Base-by-base conservation (phyloP, 2,113 vertebrate species). In the Noctilio leporinus region DNA sequence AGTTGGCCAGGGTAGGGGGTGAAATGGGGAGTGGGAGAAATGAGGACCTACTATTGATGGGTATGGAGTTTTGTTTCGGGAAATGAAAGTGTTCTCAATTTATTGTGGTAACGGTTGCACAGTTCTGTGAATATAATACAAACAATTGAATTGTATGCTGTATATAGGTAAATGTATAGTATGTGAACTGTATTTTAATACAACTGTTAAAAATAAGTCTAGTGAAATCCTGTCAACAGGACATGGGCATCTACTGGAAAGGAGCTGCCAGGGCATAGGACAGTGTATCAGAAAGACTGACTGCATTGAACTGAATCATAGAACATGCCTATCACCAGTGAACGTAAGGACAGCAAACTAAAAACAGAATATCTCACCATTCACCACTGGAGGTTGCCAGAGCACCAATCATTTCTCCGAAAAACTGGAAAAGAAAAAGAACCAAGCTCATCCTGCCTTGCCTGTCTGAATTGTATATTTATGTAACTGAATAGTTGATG, bases 361-460 rank as follows among this genome's bases (percentile, higher is more conserved):
- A 86, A 26, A 59, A 76, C 4, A 43, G 67, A 82, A 59, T 69
- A 78, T 82, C 67, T 85, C 87, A 87, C 57, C 33, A 45, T 19
- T 86, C 69, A 70, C 96, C 87, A 92, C 95, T 93, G 93, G 94
- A 92, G 94, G 91, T 78, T 96, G 90, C 87, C 78, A 96, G 73
- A 96, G 47, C 24, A 77, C 87, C 28, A 67, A 9, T 76, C 9
- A 75, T 81, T 86, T 76, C 57, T 72, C 35, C 82, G 49, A 67
- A 89, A 95, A 86, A 53, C 12, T 47, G 40, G 35, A 70, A 26
- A 90, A 64, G 76, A 2, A 70, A 69, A 72, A 89, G 38, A 93
- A 73, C 5, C 6, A 33, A 72, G 35, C 55, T 89, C 62, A 19
- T 64, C 15, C 33, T 43, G 22, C 19, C 57, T 69, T 83, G 75